These are phyloP conservation scores for Leguminivora glycinivorella DNA, from an alignment of 1,140 invertebrate genomes.

Conservation along the genomic window DNA sequence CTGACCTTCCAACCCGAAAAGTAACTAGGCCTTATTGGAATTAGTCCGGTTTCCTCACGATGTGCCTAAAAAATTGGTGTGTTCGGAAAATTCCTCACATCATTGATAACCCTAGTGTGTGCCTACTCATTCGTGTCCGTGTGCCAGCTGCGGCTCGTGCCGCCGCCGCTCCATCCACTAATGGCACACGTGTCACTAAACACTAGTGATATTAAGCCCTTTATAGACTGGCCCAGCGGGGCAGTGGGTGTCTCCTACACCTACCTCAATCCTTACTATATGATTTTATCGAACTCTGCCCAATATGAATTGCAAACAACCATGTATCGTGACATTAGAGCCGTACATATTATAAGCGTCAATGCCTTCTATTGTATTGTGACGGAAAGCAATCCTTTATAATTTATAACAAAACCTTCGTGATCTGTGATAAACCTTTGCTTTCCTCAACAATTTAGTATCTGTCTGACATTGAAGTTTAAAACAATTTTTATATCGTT, in stretches of 20 bases:
- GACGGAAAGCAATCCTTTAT: neutral
- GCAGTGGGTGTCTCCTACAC: conserved; percentile 39
- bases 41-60: too few relatives aligned
- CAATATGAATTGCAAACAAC: conserved; percentile 43
- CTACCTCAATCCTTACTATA: conserved; percentile 29
- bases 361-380: conserved; percentile 6
- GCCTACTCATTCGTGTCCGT: conserved; percentile 18
- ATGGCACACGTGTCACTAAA: neutral
- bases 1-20: too few relatives aligned
- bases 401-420: neutral
- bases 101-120: conserved; percentile 2
- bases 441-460: neutral
- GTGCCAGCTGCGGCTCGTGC: conserved; percentile 19
- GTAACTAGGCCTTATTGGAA: too few relatives aligned
- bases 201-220: conserved; percentile 8
- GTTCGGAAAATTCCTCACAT: neutral
- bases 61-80: neutral
- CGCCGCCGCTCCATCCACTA: neutral
- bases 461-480: neutral
- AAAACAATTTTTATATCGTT: conserved; percentile 23
- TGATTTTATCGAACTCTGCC: conserved; percentile 46
- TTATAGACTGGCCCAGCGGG: neutral
- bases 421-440: neutral
- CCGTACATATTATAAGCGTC: neutral
- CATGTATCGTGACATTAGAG: conserved; percentile 15